A percentile compares a stretch with the other conserved stretches of the same genome.
Evolutionary conservation across 53 echinoderm and acorn worm species (phyloP).

Genomic region (Zoroaster sp.): DNA sequence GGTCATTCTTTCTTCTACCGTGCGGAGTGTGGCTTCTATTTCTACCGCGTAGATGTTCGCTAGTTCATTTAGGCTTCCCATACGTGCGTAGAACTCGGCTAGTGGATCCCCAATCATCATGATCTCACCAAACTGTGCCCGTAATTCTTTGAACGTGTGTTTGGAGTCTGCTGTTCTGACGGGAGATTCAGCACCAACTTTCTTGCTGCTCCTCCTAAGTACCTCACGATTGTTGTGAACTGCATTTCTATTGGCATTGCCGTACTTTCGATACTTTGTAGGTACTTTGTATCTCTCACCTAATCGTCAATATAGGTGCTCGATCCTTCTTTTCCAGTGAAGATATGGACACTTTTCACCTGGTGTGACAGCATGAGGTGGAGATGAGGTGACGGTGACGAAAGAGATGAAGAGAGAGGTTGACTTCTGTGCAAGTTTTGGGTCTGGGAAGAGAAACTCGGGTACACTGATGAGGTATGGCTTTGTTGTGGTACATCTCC

Average conservation of each 20-base stretch:
- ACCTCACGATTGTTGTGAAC: neutral
- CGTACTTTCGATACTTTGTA: neutral
- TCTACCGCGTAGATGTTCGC: constrained; percentile 27
- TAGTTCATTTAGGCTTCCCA: neutral
- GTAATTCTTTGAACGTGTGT: neutral
- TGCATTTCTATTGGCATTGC: neutral
- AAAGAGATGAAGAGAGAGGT: too few relatives aligned
- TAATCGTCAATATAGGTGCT: neutral
- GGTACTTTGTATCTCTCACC: constrained; percentile 18
- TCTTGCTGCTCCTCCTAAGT: too few relatives aligned
- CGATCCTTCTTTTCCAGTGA: neutral
- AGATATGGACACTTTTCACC: too few relatives aligned
- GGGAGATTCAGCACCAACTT: too few relatives aligned
- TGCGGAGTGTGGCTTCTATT: constrained; percentile 17
- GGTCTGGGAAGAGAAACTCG: too few relatives aligned
- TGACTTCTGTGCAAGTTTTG: too few relatives aligned
- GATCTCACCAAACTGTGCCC: neutral
- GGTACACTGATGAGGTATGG: too few relatives aligned
- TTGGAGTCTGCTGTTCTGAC: neutral
- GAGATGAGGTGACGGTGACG: too few relatives aligned
- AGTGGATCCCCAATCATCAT: neutral
- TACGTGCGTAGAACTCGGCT: constrained; percentile 5
- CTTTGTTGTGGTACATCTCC: too few relatives aligned
- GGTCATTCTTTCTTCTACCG: neutral
- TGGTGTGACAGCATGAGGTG: too few relatives aligned